phyloP scores from a whole-genome alignment of 2,797 vertebrate species.

The Halcyon chelicuti region DNA sequence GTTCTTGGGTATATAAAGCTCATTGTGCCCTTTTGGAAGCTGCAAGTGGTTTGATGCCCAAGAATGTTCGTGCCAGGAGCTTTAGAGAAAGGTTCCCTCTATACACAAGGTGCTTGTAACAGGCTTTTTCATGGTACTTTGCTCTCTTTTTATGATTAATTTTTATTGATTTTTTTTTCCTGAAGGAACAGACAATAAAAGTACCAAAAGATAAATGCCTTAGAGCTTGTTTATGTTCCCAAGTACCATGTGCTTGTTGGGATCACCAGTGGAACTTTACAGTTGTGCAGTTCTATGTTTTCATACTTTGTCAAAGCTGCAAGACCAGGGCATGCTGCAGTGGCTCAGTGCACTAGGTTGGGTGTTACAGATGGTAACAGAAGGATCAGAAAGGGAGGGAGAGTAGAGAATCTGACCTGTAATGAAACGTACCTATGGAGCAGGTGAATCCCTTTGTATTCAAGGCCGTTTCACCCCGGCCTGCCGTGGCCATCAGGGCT shows the following conservation, averaged over 20 bases:
- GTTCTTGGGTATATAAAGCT: neutral
- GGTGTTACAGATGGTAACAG: neutral
- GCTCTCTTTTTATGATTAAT: slow-evolving; percentile 33
- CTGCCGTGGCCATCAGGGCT: neutral
- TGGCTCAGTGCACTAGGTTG: neutral
- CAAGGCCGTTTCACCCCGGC: neutral
- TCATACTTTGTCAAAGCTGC: slow-evolving; percentile 21
- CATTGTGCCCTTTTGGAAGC: neutral
- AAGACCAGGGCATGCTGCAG: neutral
- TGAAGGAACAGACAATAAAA: slow-evolving; percentile 22
- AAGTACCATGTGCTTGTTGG: neutral
- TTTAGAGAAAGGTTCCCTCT: neutral
- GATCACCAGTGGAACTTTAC: slow-evolving; percentile 22
- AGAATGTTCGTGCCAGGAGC: neutral
- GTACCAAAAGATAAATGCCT: slow-evolving; percentile 19
- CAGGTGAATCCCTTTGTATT: neutral
- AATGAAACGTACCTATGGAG: neutral
- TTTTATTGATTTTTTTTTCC: slow-evolving; percentile 51
- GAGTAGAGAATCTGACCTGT: neutral
- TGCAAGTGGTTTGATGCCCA: neutral
- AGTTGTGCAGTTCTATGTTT: neutral
- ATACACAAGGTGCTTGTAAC: neutral
- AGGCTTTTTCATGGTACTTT: slow-evolving; percentile 9
- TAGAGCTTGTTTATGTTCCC: neutral
- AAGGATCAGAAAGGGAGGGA: neutral